Evolutionary conservation across 1,140 invertebrate genomes (phyloP), one percentile per base, ranked within the genome.

Genomic region (Drosophila bipectinata): DNA sequence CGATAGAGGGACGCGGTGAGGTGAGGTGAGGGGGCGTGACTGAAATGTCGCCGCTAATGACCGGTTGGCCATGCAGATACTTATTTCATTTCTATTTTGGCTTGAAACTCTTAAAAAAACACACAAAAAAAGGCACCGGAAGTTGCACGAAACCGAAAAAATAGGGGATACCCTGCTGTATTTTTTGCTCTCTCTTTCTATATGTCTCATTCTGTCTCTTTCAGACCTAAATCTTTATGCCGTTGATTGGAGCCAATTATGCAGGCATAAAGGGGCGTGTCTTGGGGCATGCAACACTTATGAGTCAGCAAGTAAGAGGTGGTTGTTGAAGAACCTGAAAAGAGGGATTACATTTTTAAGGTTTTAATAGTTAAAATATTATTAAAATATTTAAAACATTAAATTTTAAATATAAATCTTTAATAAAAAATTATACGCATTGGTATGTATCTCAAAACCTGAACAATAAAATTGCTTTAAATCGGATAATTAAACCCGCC

Each of bases 41-140:
- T 73, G 58, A 61, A 81, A 81, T 83, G 64, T 72, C 63, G 54
- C 62, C 71, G 68, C 79, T 81, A 82, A 82, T 81, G 73, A 82
- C 79, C 62, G 58, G 30, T 66, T 52, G 61, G 55, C 39, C 51
- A 77, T 68, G 55, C 73, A 72, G 68, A 64, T 72, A 77, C 72
- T 72, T 80, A 64, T 80, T 75, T 75, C 59, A 76, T 81, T 81
- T 73, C 61, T 69, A 64, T 55, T 62, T 77, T 60, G 21, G 37
- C 15, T 37, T 12, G 55, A 21, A 26, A 55, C 8, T 21, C 21
- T 0, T 7, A 54, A 28, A 47, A 55, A 12, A 30, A 18, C 52
- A 74, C 26, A 34, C n/a, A n/a, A 55, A 55, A 30, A 44, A 56
- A 15, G 26, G 28, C 53, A 75, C 34, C 60, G 61, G 62, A 68